phyloP scores from a whole-genome alignment of 2,888 invertebrate genomes.

The Oeneis ivallda region DNA sequence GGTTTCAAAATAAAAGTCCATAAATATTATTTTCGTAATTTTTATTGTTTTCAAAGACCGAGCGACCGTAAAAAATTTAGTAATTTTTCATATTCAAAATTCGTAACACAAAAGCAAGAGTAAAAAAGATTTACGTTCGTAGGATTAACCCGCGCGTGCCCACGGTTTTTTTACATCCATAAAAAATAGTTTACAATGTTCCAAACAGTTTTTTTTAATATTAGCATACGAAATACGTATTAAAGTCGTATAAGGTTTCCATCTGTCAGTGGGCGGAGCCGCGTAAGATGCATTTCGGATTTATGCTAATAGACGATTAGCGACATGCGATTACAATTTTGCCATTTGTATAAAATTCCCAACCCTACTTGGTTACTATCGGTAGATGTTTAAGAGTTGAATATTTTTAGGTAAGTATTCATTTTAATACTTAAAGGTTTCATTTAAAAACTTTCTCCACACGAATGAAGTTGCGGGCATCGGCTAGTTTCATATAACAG shows the following conservation, averaged over 20 bases:
- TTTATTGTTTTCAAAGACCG: conserved; percentile 6
- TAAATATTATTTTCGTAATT: conserved; percentile 8
- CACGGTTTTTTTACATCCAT: conserved; percentile 59
- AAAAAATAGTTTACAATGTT: conserved; percentile 59
- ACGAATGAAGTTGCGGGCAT: too few species aligned
- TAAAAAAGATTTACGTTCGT: conserved; percentile 27
- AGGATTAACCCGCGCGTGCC: conserved; percentile 62
- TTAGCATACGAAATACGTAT: conserved; percentile 69
- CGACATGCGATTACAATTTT: conserved; percentile 33
- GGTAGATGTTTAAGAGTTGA: conserved; percentile 34
- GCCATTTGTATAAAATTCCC: conserved; percentile 27
- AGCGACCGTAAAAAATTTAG: conserved; percentile 34
- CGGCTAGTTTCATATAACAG: too few species aligned
- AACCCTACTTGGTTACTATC: conserved; percentile 19
- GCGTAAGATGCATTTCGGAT: conserved; percentile 57
- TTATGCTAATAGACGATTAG: conserved; percentile 70
- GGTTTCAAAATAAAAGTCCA: neutral
- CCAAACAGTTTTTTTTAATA: conserved; percentile 42
- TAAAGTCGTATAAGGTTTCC: conserved; percentile 55
- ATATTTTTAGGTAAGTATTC: too few species aligned
- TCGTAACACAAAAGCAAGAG: conserved; percentile 41
- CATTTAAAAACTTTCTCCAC: too few species aligned
- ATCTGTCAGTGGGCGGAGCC: conserved; percentile 70
- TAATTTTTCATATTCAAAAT: conserved; percentile 15
- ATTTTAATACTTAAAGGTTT: too few species aligned